These are phyloP conservation scores for Priapulus caudatus DNA, from an alignment of 2,888 invertebrate species.

Conservation along the genomic window DNA sequence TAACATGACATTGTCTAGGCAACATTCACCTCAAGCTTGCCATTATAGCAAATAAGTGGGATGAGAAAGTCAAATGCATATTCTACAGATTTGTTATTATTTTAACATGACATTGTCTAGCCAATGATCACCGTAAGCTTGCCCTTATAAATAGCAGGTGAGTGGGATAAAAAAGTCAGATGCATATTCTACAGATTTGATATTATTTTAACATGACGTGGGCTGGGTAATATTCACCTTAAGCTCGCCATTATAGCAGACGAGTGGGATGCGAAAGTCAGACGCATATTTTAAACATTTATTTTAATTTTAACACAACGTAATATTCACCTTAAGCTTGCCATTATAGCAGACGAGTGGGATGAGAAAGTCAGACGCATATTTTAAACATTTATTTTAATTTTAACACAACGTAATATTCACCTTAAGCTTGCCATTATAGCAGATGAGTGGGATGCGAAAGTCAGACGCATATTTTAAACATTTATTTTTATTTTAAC, in stretches of 20 bases:
- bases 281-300: too few species aligned
- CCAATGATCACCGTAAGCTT: too few species aligned
- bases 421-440: constrained; percentile 44
- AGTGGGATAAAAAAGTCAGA: too few species aligned
- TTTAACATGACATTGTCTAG: constrained; percentile 5
- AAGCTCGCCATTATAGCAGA: constrained; percentile 62
- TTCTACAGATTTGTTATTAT: constrained; percentile 7
- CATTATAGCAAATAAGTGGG: constrained; percentile 59
- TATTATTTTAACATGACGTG: too few species aligned
- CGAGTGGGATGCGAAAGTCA: constrained; percentile 53
- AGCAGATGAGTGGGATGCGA: constrained; percentile 55
- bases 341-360: constrained; percentile 62
- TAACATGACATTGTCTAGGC: too few species aligned
- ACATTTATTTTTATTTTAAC: constrained; percentile 9
- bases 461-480: too few species aligned
- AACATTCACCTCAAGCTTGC: constrained; percentile 50
- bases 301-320: constrained; percentile 10
- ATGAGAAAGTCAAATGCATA: constrained; percentile 56
- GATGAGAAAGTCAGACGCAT: constrained; percentile 55
- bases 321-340: constrained; percentile 47
- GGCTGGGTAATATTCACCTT: too few species aligned
- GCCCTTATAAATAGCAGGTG: too few species aligned
- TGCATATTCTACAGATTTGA: too few species aligned
- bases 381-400: constrained; percentile 10
- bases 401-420: constrained; percentile 8